These are phyloP conservation scores for Drosophila kurseongensis DNA, from an alignment of 1,140 invertebrate species.

Conservation along the genomic window DNA sequence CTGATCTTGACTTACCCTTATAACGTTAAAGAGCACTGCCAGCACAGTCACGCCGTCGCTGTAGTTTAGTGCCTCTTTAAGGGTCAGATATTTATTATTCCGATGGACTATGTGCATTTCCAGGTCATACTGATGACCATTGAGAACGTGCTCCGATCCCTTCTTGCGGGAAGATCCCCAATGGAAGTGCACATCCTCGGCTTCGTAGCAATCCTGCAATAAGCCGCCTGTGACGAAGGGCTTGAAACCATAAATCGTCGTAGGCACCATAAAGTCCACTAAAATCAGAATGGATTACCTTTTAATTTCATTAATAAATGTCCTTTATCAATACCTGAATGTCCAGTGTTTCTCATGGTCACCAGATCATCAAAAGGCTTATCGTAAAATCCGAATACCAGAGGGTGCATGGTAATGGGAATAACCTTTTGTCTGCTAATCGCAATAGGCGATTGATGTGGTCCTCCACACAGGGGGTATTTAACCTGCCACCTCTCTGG, in stretches of 20 bases:
- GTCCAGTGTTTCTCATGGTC: slow-evolving; percentile 58
- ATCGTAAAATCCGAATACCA: slow-evolving; percentile 55
- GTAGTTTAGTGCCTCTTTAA: slow-evolving; percentile 88
- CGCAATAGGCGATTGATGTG: slow-evolving; percentile 57
- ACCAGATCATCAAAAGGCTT: slow-evolving; percentile 53
- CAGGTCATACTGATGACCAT: slow-evolving; percentile 88
- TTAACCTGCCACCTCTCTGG: slow-evolving; percentile 43
- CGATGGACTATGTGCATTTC: slow-evolving; percentile 95
- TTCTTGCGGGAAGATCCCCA: slow-evolving; percentile 85
- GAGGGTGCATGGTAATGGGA: slow-evolving; percentile 48
- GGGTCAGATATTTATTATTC: slow-evolving; percentile 89
- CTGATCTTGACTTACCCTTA: slow-evolving; percentile 62
- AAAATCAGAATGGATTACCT: not conserved
- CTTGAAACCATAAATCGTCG: slow-evolving; percentile 43
- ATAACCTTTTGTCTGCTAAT: slow-evolving; percentile 49
- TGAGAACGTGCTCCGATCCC: slow-evolving; percentile 86
- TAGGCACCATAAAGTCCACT: slow-evolving; percentile 61
- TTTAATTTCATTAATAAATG: too few species aligned
- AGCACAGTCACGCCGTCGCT: slow-evolving; percentile 92
- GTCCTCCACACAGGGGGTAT: slow-evolving; percentile 48
- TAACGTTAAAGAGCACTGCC: slow-evolving; percentile 92
- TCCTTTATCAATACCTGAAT: slow-evolving; percentile 42
- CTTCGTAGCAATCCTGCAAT: slow-evolving; percentile 81
- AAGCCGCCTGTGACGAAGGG: slow-evolving; percentile 63
- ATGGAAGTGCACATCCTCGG: slow-evolving; percentile 86